Evolutionary conservation across 2,888 invertebrate species (phyloP), one percentile per base, ranked within the genome.

Genomic region (Orchesellides sinensis): DNA sequence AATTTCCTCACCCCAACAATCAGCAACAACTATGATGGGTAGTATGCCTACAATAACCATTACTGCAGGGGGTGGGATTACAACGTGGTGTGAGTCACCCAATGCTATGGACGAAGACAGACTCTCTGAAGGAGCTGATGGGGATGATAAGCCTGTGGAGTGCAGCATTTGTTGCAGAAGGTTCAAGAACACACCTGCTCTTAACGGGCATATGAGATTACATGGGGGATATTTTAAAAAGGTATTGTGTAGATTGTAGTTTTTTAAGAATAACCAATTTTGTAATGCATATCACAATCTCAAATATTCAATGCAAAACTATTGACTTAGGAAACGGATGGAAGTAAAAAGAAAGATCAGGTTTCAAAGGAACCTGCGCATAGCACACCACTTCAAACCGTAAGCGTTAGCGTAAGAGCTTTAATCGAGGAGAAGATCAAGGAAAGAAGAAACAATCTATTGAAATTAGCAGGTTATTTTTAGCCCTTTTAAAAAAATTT

Each of bases 171-270:
- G 98, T 90, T 96, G 97, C 91, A 93, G 98, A 88, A 95, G 96
- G 90, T 99, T 98, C 92, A 98, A 98, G 92, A 98, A 98, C 91
- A 96, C 98, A 90, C 98, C 98, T 23, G 98, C 98, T 29, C 93
- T 99, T 77, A 99, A 99, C 91, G 98, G 98, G 8, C 98, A 98
- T 90, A 98, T 98, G 98, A 93, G 98, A 89, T 92, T 98, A 85
- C 98, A 99, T 90, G 98, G 98, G 56, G 98, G 98, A 77, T 98
- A 98, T 91, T 96, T 97, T 90, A 98, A 98, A 91, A 97, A 96
- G 93, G 95, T 95, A 40, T 47, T 32, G 35, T 35, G 35, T 35
- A 12, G 12, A 35, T 35, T 35, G 6, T 35, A 35, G 35, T 35
- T 35, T 35, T 35, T 35, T 52, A n/a, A n/a, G n/a, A 21, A 8